Evolutionary conservation across 2,797 vertebrate species (phyloP), one percentile per base, ranked within the genome.

Genomic region (Notolepis coatsorum): DNA sequence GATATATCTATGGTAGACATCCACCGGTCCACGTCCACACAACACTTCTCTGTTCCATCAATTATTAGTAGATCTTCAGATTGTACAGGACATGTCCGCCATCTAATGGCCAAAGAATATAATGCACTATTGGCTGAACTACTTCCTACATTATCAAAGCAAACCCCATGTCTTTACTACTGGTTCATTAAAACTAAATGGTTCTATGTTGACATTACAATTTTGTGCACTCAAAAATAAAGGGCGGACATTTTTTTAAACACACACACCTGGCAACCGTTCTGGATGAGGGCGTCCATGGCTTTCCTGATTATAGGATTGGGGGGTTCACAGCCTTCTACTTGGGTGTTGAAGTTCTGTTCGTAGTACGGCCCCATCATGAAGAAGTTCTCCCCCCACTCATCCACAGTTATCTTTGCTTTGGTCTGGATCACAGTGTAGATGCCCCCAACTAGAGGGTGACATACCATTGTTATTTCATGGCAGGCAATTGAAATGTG

Each of bases 341-440:
- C 97, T 74, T 99, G 97, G 0, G 95, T 99, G 79, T 95, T 95
- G 75, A 97, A 94, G 50, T 97, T 98, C 43, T 97, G 94, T 43
- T 98, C 96, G 2, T 95, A 96, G 76, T 97, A 98, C 0, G 97
- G 97, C 6, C 97, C 97, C 51, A 99, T 92, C 82, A 99, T 91
- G 82, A 92, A 96, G 74, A 94, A 98, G 68, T 97, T 98, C 56
- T 98, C 97, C 0, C 97, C 97, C 96, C 97, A 98, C 76, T 98
- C 97, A 4, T 99, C 96, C 50, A 90, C 91, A 0, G 96, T 98
- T 60, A 95, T 91, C 86, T 95, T 98, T n/a, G 96, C 93, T 80
- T 99, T 99, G 17, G 96, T 97, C 91, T 99, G 97, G 77, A 99
- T 97, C 76, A 99, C 97, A 0, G 97, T 99, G 84, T 95, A 98